phyloP scores from a whole-genome alignment of 2,113 vertebrate genomes.

The Ageneiosus marmoratus region DNA sequence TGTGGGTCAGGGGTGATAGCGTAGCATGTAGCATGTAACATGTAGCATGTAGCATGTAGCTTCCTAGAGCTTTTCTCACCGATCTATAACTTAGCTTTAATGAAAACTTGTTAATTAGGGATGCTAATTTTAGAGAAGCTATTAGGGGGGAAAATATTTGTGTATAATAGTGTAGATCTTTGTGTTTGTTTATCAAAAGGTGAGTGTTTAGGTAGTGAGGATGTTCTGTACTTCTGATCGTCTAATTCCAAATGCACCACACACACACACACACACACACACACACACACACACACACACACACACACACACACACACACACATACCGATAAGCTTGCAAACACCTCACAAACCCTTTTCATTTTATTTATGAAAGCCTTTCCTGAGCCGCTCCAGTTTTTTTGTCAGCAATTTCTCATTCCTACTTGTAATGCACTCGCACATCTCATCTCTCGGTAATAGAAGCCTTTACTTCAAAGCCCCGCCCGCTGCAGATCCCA shows the following conservation, averaged over 20 bases:
- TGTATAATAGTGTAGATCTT: not conserved
- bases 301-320: conserved; percentile 42
- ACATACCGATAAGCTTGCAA: conserved; percentile 7
- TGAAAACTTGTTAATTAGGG: not conserved
- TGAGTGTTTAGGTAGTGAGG: not conserved
- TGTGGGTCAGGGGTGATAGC: too few species aligned
- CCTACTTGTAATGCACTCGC: conserved; percentile 31
- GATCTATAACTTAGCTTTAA: not conserved
- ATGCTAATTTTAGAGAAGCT: not conserved
- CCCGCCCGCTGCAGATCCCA: not conserved
- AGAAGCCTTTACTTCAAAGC: conserved; percentile 45
- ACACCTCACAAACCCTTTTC: conserved; percentile 28
- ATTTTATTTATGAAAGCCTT: conserved; percentile 49
- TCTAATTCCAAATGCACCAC: conserved; percentile 1
- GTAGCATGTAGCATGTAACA: not conserved
- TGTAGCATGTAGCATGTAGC: too few species aligned
- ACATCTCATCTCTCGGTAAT: conserved; percentile 35
- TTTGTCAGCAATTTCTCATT: conserved; percentile 54
- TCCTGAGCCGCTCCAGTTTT: conserved; percentile 38
- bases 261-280: conserved; percentile 12
- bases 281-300: conserved; percentile 4
- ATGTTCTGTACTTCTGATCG: not conserved
- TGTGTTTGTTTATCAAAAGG: not conserved
- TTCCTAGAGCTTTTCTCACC: not conserved
- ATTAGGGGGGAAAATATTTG: not conserved